These are phyloP conservation scores for Danio aesculapii DNA, from an alignment of 2,797 vertebrate genomes.

Conservation along the genomic window DNA sequence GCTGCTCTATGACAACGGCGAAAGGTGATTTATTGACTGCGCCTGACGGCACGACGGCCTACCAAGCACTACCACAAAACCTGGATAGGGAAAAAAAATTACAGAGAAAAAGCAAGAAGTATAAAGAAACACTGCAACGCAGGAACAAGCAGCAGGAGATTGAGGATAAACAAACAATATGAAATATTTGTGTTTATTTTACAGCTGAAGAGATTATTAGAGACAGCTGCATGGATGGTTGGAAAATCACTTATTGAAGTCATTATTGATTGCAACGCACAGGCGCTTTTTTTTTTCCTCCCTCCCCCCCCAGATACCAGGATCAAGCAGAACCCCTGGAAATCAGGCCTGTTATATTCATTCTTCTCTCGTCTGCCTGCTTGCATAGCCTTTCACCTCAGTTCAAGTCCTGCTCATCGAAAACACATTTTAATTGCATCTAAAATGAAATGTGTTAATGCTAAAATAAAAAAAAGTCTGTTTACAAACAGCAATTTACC, in stretches of 20 bases:
- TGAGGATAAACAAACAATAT: conserved; percentile 35
- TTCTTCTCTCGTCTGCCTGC: not conserved
- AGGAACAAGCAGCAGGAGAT: conserved; percentile 49
- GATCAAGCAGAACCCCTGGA: conserved; percentile 30
- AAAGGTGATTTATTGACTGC: conserved; percentile 80
- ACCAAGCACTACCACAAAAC: conserved; percentile 64
- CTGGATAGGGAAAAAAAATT: conserved; percentile 54
- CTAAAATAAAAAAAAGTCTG: conserved; percentile 18
- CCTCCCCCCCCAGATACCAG: conserved; percentile 5
- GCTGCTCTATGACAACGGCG: conserved; percentile 73
- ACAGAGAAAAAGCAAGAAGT: conserved; percentile 27
- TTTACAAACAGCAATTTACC: conserved; percentile 38
- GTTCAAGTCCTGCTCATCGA: conserved; percentile 6
- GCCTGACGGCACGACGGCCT: conserved; percentile 68
- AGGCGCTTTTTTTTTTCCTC: not conserved
- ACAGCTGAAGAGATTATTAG: conserved; percentile 17
- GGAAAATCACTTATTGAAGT: conserved; percentile 49
- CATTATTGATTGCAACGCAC: conserved; percentile 27
- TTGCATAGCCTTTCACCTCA: not conserved
- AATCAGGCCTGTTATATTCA: conserved; percentile 23
- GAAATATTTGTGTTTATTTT: conserved; percentile 41
- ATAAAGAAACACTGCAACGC: conserved; percentile 58
- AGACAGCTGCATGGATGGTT: conserved; percentile 30
- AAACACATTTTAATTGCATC: not conserved
- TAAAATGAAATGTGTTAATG: not conserved